Base-by-base conservation (phyloP, 92 coral and sea anemone genomes). In the Pocillopora meandrina region DNA sequence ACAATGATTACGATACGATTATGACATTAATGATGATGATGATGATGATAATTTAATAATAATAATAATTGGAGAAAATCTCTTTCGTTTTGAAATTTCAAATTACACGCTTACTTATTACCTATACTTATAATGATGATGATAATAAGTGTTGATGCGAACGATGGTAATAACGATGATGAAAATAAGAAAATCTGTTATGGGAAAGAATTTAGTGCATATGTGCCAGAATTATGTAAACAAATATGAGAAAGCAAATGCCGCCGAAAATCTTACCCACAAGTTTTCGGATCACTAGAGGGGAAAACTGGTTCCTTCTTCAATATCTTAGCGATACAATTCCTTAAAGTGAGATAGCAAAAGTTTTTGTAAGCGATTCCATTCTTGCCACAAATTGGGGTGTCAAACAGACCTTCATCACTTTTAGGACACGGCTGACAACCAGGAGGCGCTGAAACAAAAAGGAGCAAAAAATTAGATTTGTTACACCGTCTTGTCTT, bases 281-380 rank as follows among this genome's bases (percentile, higher is more conserved):
- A 96, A 0, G 93, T 84, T 0, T 89, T 71, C 42, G 98, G 96
- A 56, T 89, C 86, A 33, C 88, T 94, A 12, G 98, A 96, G 19
- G 98, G 98, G 23, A 86, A 42, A 18, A 96, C 96, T 13, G 70
- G 60, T 1, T 92, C 74, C 61, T 96, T 96, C 72, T 89, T 95
- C 47, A 96, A 77, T 81, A 90, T 92, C 82, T 94, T 96, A 10
- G 99, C 99, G 56, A 96, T 96, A 55, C 99, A 96, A 67, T 96
- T 96, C 57, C 99, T 94, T 26, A 96, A 91, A 1, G 86, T 88
- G 3, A 96, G 85, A 65, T 96, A 94, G 65, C 99, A 96, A 61
- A 94, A 95, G 90, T 90, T 96, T 74, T 96, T 96, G 90, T 96
- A 96, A 10, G 99, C 99, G 68, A 96, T 92, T 17, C 98, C 98